These are phyloP conservation scores for Caranx melampygus DNA, from an alignment of 2,113 vertebrate genomes.

Conservation along the genomic window DNA sequence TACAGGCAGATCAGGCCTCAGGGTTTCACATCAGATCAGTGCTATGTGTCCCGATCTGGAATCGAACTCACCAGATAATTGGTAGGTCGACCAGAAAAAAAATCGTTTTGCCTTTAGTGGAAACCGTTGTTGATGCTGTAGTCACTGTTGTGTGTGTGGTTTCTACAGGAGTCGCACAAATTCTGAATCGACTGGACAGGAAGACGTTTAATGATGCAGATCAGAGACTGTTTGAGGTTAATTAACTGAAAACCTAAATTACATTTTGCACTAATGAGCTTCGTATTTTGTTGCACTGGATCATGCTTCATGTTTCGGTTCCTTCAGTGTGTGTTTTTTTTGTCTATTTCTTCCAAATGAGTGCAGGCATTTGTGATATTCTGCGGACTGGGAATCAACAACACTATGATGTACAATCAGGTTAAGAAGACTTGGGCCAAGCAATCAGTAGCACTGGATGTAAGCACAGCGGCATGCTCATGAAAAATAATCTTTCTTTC, in stretches of 20 bases:
- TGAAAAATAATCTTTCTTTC: not conserved
- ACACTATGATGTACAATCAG: constrained; percentile 89
- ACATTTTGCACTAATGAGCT: not conserved
- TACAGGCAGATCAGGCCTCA: constrained; percentile 85
- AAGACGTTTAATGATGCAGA: constrained; percentile 87
- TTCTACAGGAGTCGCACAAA: constrained; percentile 84
- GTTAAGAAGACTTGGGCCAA: constrained; percentile 88
- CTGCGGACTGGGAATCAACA: constrained; percentile 88
- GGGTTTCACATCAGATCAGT: constrained; percentile 87
- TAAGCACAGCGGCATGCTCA: constrained; percentile 58
- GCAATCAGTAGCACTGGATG: constrained; percentile 86
- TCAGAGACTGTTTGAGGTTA: constrained; percentile 87
- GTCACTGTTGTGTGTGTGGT: constrained; percentile 15
- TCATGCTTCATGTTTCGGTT: not conserved
- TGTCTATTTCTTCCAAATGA: constrained; percentile 10
- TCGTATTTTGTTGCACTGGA: not conserved
- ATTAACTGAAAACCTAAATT: not conserved
- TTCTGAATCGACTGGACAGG: constrained; percentile 86
- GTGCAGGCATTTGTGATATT: constrained; percentile 86
- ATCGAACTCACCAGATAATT: constrained; percentile 87
- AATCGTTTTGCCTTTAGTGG: not conserved
- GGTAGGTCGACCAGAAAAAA: constrained; percentile 72
- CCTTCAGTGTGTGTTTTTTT: not conserved
- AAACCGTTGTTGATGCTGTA: not conserved
- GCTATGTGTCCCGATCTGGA: constrained; percentile 87